Conservation (phyloP, 2,797 vertebrate genomes). For the Galaxias olidus region DNA sequence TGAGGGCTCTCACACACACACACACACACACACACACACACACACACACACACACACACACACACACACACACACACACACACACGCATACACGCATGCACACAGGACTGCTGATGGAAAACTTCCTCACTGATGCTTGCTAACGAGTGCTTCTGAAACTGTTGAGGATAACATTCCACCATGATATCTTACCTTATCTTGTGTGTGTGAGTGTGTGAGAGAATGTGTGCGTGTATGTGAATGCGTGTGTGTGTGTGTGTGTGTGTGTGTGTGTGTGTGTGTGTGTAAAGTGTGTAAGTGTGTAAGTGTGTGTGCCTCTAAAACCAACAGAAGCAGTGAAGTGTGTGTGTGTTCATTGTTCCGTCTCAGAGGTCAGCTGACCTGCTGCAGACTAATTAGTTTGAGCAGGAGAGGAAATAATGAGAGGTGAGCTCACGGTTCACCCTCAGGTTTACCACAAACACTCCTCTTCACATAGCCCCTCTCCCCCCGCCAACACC, state of each 20-base stretch:
- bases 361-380: slow-evolving; percentile 54
- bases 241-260: slow-evolving; percentile 29
- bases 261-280: slow-evolving; percentile 22
- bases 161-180: too few species aligned
- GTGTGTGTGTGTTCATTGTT: slow-evolving; percentile 49
- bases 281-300: neutral
- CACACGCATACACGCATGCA: neutral
- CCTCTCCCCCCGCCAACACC: too few species aligned
- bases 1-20: too few species aligned
- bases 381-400: slow-evolving; percentile 59
- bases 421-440: slow-evolving; percentile 37
- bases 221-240: slow-evolving; percentile 16
- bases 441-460: slow-evolving; percentile 13
- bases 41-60: neutral
- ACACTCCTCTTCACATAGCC: slow-evolving; percentile 20
- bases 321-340: slow-evolving; percentile 30
- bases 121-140: too few species aligned
- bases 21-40: neutral
- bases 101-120: too few species aligned
- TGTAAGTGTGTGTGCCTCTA: slow-evolving; percentile 5
- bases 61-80: neutral
- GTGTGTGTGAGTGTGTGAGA: slow-evolving; percentile 27
- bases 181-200: too few species aligned
- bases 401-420: slow-evolving; percentile 46
- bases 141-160: too few species aligned